Conservation (phyloP, 2,797 vertebrate genomes). For the Pipistrellus pipistrellus region DNA sequence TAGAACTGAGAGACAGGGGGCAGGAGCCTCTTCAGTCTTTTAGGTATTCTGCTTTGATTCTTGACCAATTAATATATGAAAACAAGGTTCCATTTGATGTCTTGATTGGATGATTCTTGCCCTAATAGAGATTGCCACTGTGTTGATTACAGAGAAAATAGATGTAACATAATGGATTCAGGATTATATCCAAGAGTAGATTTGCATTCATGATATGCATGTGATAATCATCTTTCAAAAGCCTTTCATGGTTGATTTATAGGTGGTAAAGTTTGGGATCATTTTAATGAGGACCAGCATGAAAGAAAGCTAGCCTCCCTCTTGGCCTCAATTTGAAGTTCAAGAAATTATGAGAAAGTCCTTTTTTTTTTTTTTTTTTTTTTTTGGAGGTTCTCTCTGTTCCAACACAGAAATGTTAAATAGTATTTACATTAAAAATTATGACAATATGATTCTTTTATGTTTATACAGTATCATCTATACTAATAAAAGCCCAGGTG, state of each 20-base stretch:
- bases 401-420: neutral
- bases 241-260: neutral
- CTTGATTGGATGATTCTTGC: neutral
- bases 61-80: neutral
- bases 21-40: neutral
- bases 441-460: conserved; percentile 36
- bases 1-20: neutral
- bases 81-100: neutral
- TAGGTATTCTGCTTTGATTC: neutral
- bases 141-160: neutral
- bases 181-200: neutral
- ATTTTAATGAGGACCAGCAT: neutral
- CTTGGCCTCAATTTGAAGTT: neutral
- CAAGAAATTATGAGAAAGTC: conserved; percentile 1
- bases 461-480: neutral
- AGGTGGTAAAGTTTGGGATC: neutral
- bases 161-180: neutral
- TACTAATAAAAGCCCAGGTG: too few species aligned
- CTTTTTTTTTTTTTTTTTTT: neutral
- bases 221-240: neutral
- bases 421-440: neutral
- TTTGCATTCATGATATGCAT: conserved; percentile 8
- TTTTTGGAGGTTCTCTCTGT: neutral
- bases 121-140: neutral
- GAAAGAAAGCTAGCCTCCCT: neutral